phyloP scores from a whole-genome alignment of 2,888 invertebrate genomes.

The Pristionchus entomophagus region DNA sequence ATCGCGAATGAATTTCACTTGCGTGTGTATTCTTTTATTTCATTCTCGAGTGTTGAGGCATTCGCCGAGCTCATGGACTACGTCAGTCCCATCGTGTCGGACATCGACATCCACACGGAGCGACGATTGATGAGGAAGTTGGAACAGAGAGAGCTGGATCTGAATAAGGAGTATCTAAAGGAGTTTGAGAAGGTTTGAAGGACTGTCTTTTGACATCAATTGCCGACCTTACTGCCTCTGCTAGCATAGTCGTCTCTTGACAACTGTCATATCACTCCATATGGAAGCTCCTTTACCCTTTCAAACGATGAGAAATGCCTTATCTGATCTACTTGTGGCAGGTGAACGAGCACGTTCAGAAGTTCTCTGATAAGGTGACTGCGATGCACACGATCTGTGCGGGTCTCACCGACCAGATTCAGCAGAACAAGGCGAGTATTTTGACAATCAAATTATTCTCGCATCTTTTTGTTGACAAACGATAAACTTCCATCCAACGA shows the following conservation, averaged over 20 bases:
- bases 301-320: no score
- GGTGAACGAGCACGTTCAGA: conserved; percentile 69
- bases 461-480: no score
- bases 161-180: conserved; percentile 66
- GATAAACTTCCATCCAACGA: no score
- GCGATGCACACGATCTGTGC: conserved; percentile 90
- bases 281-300: no score
- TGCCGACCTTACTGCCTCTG: no score
- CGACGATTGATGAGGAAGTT: conserved; percentile 60
- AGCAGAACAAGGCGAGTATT: conserved; percentile 79
- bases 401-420: conserved; percentile 89
- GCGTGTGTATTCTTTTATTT: neutral
- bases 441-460: neutral
- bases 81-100: conserved; percentile 59
- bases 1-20: neutral
- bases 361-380: conserved; percentile 85
- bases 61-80: conserved; percentile 66
- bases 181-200: conserved; percentile 67
- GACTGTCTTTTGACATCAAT: no score
- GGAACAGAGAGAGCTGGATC: conserved; percentile 65
- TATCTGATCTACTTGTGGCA: conserved; percentile 47
- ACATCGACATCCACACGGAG: conserved; percentile 63
- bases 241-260: no score
- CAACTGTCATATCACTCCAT: no score
- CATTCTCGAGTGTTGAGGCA: conserved; percentile 54